Base-by-base conservation (phyloP, 35 echinoderm and acorn worm genomes). In the Ophiothrix spiculata region DNA sequence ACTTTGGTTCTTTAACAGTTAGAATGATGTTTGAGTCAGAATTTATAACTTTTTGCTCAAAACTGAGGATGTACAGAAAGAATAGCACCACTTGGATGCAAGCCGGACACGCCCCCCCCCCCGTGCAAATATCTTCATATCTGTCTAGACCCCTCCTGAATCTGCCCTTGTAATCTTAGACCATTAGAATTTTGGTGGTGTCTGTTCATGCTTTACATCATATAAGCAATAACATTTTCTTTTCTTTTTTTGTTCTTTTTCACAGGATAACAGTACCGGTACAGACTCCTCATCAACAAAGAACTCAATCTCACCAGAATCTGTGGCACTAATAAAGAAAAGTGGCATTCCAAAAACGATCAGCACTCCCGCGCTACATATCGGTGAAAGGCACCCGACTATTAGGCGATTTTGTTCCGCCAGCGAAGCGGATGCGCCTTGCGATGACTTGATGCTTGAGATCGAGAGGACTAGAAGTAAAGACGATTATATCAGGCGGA, bases 401-500 rank as follows among this genome's bases (percentile, higher is more conserved):
- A 74, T 92, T 37, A 56, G 85, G n/a, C 79, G 85, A 75, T 83
- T 81, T 39, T 87, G 85, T 39, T 82, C 85, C 39, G 85, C 90
- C 84, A 81, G 82, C 38, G 88, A 90, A 31, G 81, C 64, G 25
- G 82, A 84, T 81, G 37, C 33, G 19, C 90, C 85, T 23, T 75
- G 78, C 80, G 82, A 81, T 29, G 85, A 87, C 54, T 74, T 87
- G 21, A 46, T 92, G 21, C 79, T 82, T 29, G 90, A 92, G 73
- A 35, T 92, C 13, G 90, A 92, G 33, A 74, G 85, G 38, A 75
- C 64, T 16, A 80, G 85, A 23, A 92, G 90, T 56, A 92, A 92
- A 56, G 90, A 92, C 75, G 90, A 92, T 76, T 92, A 87, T 31
- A 78, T 92, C 49, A 77, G 90, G 46, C 74, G 79, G 35, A 74